These are phyloP conservation scores for Lithophane ornitopus DNA, from an alignment of 2,888 invertebrate species.

Conservation along the genomic window DNA sequence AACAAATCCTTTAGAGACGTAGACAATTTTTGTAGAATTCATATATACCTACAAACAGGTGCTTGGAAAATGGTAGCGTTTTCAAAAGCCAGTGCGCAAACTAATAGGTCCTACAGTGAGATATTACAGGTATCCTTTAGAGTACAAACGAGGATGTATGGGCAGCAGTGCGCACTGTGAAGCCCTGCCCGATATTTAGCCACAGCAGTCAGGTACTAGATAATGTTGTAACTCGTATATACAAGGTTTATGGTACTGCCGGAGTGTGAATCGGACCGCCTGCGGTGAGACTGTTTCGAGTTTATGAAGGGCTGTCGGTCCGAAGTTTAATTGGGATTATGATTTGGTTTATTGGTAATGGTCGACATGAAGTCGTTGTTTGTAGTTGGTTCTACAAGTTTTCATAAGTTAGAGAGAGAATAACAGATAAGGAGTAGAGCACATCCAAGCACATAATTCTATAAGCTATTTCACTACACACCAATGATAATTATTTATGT, in stretches of 20 bases:
- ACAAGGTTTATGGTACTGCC: constrained; percentile 49
- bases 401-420: constrained; percentile 1
- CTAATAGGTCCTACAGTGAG: constrained; percentile 64
- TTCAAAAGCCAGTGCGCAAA: constrained; percentile 46
- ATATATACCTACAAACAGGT: no score
- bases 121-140: constrained; percentile 72
- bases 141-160: constrained; percentile 72
- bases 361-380: constrained; percentile 11
- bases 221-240: constrained; percentile 61
- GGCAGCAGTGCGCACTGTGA: constrained; percentile 49
- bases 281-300: constrained; percentile 44
- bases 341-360: constrained; percentile 41
- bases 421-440: neutral
- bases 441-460: neutral
- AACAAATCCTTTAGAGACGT: neutral
- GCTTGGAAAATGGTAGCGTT: neutral
- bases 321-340: constrained; percentile 46
- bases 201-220: constrained; percentile 32
- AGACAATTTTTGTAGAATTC: neutral
- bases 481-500: neutral
- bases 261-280: constrained; percentile 47
- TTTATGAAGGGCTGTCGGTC: constrained; percentile 48
- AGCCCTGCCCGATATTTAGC: constrained; percentile 61
- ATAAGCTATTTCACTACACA: neutral
- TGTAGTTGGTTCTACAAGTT: neutral